Base-by-base conservation (phyloP, 1,140 invertebrate species). In the Drosophila nikananu region DNA sequence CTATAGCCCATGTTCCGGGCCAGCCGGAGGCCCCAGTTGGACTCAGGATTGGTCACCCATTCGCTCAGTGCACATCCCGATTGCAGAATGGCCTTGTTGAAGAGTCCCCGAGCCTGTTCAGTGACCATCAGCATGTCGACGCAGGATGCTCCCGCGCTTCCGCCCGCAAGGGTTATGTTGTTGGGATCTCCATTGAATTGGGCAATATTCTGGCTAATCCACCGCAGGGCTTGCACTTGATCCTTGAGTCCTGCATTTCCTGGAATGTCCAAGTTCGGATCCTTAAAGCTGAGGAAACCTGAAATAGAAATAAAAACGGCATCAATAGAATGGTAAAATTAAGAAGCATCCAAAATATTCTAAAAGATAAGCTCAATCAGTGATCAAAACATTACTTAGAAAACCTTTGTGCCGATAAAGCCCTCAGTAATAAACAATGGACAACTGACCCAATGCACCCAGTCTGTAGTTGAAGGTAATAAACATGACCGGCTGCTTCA, bases 121-220 rank as follows among this genome's bases (percentile, higher is more conserved):
- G 93, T 95, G 3, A 95, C 60, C 73, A 95, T 92, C 79, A 96
- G 94, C 60, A 95, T 0, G 93, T 91, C 35, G 90, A 93, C 4
- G 27, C 92, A 92, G 1, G 90, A 93, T 6, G 75, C 93, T 0
- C 94, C 94, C 0, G 94, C 93, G 35, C 93, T 93, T 17, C 93
- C 91, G 0, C 94, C 94, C 32, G 32, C 72, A 93, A 94, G 23
- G 0, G 94, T 94, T 8, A 94, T 86, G 12, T 46, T 46, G 12
- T 46, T 46, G 19, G 42, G 42, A 46, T 46, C 42, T 8, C 46
- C 46, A 48, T 94, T 94, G 65, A 94, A 94, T 65, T 91, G 77
- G 41, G 93, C 81, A 25, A 96, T 96, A 75, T 96, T 96, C 23
- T 94, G 92, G 78, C 95, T 93, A 13, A 96, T 94, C 95, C 95